phyloP scores from a whole-genome alignment of 92 coral and sea anemone genomes.

The Metridium senile region DNA sequence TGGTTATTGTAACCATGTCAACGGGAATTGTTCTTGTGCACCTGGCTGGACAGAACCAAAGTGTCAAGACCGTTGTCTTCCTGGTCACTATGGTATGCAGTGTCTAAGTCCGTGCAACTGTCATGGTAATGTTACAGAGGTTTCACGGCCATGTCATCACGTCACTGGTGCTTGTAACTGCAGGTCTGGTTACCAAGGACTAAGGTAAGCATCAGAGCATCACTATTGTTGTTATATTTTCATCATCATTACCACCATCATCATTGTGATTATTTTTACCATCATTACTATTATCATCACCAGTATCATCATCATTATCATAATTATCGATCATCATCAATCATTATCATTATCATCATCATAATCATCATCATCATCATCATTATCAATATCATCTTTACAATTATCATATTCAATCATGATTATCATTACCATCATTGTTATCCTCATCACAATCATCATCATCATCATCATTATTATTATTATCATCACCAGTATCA shows the following conservation, averaged over 20 bases:
- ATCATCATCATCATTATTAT: background rate
- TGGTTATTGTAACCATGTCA: conserved; percentile 77
- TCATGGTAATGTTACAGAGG: conserved; percentile 53
- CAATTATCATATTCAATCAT: background rate
- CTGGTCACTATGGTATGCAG: conserved; percentile 75
- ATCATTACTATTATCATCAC: no score
- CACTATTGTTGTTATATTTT: no score
- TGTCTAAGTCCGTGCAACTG: conserved; percentile 79
- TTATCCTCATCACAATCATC: background rate
- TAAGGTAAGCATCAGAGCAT: conserved; percentile 54
- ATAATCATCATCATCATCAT: background rate
- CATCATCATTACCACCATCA: background rate
- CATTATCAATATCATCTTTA: background rate
- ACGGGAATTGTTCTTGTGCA: conserved; percentile 79
- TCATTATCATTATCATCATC: background rate
- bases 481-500: background rate
- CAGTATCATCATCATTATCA: background rate
- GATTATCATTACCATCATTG: background rate
- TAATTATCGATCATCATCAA: no score
- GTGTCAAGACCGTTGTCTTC: conserved; percentile 71
- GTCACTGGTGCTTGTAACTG: conserved; percentile 88
- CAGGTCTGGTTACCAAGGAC: conserved; percentile 74
- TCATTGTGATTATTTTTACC: background rate
- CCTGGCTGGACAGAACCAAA: conserved; percentile 86
- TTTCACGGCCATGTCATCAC: conserved; percentile 64